phyloP scores from a whole-genome alignment of 2,797 vertebrate species.

The Propithecus deckenii region DNA sequence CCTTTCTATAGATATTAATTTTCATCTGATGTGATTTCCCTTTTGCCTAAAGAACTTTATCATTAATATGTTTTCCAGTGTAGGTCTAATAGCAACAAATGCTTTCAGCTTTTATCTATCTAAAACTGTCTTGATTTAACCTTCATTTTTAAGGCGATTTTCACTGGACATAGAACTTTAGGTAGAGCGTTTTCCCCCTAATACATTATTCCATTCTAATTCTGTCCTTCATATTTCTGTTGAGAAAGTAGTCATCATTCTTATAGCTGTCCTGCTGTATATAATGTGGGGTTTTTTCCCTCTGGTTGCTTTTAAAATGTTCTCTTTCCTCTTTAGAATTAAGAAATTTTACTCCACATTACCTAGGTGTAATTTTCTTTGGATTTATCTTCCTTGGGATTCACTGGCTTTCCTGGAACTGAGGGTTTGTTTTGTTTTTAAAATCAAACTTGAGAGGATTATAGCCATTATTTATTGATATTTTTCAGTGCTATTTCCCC shows the following conservation, averaged over 20 bases:
- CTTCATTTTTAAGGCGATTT: not conserved
- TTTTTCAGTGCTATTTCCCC: not conserved
- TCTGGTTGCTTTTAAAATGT: not conserved
- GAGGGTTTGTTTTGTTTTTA: not conserved
- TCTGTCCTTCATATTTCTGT: not conserved
- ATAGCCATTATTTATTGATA: not conserved
- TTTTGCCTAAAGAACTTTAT: not conserved
- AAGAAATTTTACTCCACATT: not conserved
- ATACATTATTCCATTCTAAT: not conserved
- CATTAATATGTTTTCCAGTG: not conserved
- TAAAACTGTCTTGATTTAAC: not conserved
- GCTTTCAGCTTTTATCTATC: not conserved
- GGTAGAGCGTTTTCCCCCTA: not conserved
- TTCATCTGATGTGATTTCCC: not conserved
- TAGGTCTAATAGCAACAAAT: not conserved
- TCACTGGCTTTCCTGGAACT: not conserved
- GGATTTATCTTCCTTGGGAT: not conserved
- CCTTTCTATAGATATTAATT: not conserved
- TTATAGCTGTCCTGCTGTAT: not conserved
- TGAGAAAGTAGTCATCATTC: not conserved
- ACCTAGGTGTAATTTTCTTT: not conserved
- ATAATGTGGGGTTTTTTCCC: not conserved
- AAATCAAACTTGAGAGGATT: not conserved
- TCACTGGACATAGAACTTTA: not conserved
- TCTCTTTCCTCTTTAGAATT: not conserved